These are phyloP conservation scores for Neodiprion pinetum DNA, from an alignment of 1,140 invertebrate species.

Conservation along the genomic window DNA sequence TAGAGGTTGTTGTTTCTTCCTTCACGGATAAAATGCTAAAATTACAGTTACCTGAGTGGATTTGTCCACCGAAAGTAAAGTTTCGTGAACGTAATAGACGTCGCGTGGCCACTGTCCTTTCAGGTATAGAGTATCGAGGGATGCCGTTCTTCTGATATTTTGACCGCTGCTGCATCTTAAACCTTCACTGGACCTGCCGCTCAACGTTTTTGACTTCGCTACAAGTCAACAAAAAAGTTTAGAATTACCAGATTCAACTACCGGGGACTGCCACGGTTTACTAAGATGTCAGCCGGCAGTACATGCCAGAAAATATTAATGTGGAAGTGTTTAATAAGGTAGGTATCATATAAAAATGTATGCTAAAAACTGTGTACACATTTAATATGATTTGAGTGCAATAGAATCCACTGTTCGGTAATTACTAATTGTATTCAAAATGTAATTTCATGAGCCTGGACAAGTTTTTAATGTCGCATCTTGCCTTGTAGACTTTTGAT, in stretches of 20 bases:
- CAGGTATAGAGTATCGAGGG: constrained; percentile 78
- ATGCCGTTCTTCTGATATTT: constrained; percentile 77
- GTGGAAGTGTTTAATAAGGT: too few relatives aligned
- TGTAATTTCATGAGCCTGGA: too few relatives aligned
- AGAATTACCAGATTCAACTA: constrained; percentile 5
- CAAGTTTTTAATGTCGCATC: too few relatives aligned
- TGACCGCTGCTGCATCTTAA: constrained; percentile 54
- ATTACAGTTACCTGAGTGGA: constrained; percentile 71
- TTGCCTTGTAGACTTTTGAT: not conserved
- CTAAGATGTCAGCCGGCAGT: too few relatives aligned
- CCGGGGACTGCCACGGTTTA: too few relatives aligned
- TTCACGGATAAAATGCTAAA: not conserved
- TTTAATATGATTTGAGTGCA: not conserved
- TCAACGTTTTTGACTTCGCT: constrained; percentile 71
- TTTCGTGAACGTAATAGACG: constrained; percentile 70
- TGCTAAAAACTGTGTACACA: not conserved
- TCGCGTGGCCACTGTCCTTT: constrained; percentile 80
- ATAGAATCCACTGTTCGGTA: too few relatives aligned
- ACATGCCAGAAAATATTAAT: too few relatives aligned
- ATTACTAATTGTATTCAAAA: too few relatives aligned
- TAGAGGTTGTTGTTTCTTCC: not conserved
- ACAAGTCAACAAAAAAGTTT: constrained; percentile 39
- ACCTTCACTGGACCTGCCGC: constrained; percentile 56
- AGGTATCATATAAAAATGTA: not conserved
- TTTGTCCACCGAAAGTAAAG: constrained; percentile 75